phyloP scores from a whole-genome alignment of 2,888 invertebrate genomes.

The Tricholauxania praeusta region DNA sequence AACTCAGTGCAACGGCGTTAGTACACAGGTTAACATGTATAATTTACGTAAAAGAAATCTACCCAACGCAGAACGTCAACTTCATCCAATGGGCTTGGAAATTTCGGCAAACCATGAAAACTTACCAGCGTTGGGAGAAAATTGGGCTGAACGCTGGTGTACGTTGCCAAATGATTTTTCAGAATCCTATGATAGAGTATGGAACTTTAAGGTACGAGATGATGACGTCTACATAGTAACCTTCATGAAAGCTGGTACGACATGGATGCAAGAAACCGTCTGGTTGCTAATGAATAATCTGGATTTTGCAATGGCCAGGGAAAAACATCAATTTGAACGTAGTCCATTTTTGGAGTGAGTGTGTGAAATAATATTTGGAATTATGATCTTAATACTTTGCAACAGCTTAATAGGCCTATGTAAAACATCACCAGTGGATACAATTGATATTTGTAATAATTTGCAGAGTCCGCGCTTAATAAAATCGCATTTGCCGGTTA shows the following conservation, averaged over 20 bases:
- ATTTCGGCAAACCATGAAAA: slow-evolving; percentile 3
- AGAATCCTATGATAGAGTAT: slow-evolving; percentile 24
- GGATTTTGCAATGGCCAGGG: slow-evolving; percentile 47
- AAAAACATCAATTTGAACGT: slow-evolving; percentile 26
- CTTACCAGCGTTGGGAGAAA: slow-evolving; percentile 42
- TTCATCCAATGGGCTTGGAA: not conserved
- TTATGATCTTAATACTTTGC: no score
- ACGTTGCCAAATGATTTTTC: slow-evolving; percentile 35
- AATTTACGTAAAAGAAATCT: no score
- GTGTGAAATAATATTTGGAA: no score
- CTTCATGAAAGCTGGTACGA: slow-evolving; percentile 52
- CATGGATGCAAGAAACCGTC: slow-evolving; percentile 53
- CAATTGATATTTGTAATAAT: not conserved
- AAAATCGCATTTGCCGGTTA: slow-evolving; percentile 53
- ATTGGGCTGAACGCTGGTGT: slow-evolving; percentile 46
- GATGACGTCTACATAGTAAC: slow-evolving; percentile 52
- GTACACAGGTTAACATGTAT: no score
- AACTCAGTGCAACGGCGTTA: no score
- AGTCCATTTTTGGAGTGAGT: slow-evolving; percentile 48
- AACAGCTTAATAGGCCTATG: no score
- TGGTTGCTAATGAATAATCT: slow-evolving; percentile 53
- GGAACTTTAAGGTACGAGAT: slow-evolving; percentile 47
- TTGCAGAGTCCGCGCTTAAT: slow-evolving; percentile 47
- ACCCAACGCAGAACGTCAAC: no score
- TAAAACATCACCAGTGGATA: no score